Evolutionary conservation across 35 echinoderm and acorn worm genomes (phyloP), one percentile per base, ranked within the genome.

Genomic region (Lytechinus variegatus): DNA sequence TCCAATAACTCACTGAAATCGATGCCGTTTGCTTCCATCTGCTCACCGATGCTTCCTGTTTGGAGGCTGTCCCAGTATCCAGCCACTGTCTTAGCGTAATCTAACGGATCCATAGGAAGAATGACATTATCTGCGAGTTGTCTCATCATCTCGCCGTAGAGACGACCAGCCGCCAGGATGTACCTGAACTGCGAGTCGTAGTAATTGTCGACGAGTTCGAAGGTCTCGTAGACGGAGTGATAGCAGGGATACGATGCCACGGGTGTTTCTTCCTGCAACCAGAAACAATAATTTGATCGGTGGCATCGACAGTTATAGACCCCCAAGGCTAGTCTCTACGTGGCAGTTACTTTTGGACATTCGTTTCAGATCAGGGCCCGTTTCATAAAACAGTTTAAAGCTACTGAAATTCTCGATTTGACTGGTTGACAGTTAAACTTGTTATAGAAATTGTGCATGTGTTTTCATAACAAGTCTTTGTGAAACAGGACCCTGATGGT

Each of bases 171-270:
- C 55, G 96, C 96, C 79, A 92, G 96, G 52, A 96, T 96, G 86
- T 96, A 99, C 21, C 94, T 94, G 52, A 99, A 99, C 0, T 93
- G 52, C 27, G 96, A 95, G 79, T 97, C 97, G 56, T 97, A 97
- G 92, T 53, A 96, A 3, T 71, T 95, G 9, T 97, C 94, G 6
- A 99, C 98, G 27, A 99, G 95, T 14, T 96, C 52, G 89, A 96
- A 99, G 0, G 98, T 99, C 89, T 99, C 98, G 56, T 99, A 99
- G 10, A 99, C 97, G 1, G 98, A 97, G 79, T 99, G 98, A 94
- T 99, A 99, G 87, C 94, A 96, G 6, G 98, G 98, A 53, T 99
- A 99, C 1, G 95, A 94, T 4, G 97, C 95, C n/a, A 98, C 95
- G 21, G 95, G 95, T 4, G 92, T 95, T 4, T 3, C 94, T 66